These are phyloP conservation scores for Oreochromis spilurus DNA, from an alignment of 2,113 vertebrate species.

Conservation along the genomic window DNA sequence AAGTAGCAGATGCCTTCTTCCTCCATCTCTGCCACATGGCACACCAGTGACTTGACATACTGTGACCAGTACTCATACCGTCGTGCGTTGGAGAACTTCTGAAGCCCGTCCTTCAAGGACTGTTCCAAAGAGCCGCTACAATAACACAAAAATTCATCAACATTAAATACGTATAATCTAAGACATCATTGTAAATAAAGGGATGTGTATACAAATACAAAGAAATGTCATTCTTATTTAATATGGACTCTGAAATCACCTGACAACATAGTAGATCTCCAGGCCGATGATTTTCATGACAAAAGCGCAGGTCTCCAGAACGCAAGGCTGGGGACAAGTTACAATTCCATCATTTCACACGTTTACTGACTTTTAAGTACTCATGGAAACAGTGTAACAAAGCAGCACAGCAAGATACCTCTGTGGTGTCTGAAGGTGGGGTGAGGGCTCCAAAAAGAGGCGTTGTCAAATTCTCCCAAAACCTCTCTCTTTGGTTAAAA, in stretches of 20 bases:
- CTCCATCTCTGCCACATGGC: conserved; percentile 80
- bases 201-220: background rate
- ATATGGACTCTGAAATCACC: conserved; percentile 68
- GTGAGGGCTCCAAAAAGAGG: conserved; percentile 87
- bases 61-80: conserved; percentile 95
- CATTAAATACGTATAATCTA: background rate
- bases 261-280: conserved; percentile 94
- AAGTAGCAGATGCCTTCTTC: conserved; percentile 78
- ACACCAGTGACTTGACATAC: conserved; percentile 85
- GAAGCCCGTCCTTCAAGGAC: conserved; percentile 85
- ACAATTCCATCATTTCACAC: background rate
- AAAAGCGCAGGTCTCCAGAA: conserved; percentile 94
- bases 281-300: conserved; percentile 97
- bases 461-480: conserved; percentile 94
- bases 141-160: background rate
- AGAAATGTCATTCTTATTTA: background rate
- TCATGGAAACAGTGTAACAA: background rate
- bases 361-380: background rate
- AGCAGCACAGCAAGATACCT: conserved; percentile 70
- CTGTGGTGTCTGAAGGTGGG: conserved; percentile 84
- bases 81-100: conserved; percentile 82
- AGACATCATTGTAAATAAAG: background rate
- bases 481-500: conserved; percentile 78
- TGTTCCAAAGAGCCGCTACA: conserved; percentile 87
- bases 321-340: conserved; percentile 77